Evolutionary conservation across 2,113 vertebrate genomes (phyloP).

Genomic region (Oreochromis tanganicae): DNA sequence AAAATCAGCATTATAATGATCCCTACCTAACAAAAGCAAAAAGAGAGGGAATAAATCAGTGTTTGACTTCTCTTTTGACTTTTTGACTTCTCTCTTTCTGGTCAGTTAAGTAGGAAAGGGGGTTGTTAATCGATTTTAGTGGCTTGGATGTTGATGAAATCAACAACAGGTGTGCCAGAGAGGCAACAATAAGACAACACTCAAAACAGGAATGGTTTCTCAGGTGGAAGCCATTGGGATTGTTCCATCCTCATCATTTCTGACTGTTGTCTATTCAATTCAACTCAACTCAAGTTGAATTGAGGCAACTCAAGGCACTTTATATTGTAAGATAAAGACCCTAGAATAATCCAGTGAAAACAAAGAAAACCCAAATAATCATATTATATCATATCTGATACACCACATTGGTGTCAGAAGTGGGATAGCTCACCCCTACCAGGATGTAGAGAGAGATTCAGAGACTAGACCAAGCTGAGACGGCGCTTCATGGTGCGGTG

Average conservation of each 20-base stretch:
- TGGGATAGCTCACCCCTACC: no score
- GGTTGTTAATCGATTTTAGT: no score
- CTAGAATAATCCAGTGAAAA: no score
- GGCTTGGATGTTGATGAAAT: no score
- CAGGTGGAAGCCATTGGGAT: neutral
- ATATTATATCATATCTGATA: no score
- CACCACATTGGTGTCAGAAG: no score
- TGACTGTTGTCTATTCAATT: neutral
- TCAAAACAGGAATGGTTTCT: neutral
- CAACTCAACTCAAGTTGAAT: neutral
- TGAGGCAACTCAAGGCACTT: neutral
- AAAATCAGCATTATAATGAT: conserved; percentile 39
- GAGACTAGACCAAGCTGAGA: no score
- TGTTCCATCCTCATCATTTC: neutral
- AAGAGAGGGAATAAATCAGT: neutral
- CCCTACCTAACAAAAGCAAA: conserved; percentile 58
- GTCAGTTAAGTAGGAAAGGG: no score
- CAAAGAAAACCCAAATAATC: no score
- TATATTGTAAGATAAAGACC: neutral
- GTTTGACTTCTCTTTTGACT: neutral
- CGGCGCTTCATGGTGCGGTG: no score
- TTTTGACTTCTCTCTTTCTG: neutral
- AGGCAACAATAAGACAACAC: neutral
- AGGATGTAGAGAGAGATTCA: no score
- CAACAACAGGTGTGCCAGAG: no score